Evolutionary conservation across 1,140 invertebrate genomes (phyloP).

Genomic region (Hyphantria cunea): DNA sequence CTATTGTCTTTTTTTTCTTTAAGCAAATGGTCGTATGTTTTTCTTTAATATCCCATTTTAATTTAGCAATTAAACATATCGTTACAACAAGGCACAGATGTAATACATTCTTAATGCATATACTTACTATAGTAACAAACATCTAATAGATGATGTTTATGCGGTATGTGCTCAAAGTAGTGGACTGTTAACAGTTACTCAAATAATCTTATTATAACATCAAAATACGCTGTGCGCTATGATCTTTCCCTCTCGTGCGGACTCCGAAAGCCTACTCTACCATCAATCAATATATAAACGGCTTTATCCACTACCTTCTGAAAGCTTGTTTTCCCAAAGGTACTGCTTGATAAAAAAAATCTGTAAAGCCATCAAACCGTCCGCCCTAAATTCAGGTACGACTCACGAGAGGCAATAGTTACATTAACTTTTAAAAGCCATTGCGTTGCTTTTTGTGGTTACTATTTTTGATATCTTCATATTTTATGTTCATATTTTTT

Average conservation of each 20-base stretch:
- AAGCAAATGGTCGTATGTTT: no score
- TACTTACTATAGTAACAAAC: no score
- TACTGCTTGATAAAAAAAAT: conserved; percentile 44
- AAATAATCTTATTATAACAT: conserved; percentile 63
- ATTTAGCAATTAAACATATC: neutral
- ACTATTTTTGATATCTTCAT: conserved; percentile 11
- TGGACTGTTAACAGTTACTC: conserved; percentile 42
- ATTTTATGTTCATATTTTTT: conserved; percentile 20
- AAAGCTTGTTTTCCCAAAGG: conserved; percentile 48
- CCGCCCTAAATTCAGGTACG: conserved; percentile 37
- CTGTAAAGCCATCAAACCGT: conserved; percentile 46
- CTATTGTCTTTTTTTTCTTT: no score
- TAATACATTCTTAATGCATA: neutral
- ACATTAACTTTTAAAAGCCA: conserved; percentile 23
- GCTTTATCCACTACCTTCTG: conserved; percentile 51
- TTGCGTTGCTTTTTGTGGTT: conserved; percentile 21
- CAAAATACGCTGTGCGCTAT: conserved; percentile 58
- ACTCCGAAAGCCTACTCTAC: conserved; percentile 50
- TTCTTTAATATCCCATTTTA: no score
- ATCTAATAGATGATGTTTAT: conserved; percentile 30
- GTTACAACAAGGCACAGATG: neutral
- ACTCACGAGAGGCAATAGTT: conserved; percentile 33
- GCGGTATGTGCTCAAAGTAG: conserved; percentile 23
- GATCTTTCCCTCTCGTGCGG: conserved; percentile 64
- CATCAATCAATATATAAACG: conserved; percentile 42